Evolutionary conservation across 92 coral and sea anemone genomes (phyloP).

Genomic region (Parazoanthus atlanticus): DNA sequence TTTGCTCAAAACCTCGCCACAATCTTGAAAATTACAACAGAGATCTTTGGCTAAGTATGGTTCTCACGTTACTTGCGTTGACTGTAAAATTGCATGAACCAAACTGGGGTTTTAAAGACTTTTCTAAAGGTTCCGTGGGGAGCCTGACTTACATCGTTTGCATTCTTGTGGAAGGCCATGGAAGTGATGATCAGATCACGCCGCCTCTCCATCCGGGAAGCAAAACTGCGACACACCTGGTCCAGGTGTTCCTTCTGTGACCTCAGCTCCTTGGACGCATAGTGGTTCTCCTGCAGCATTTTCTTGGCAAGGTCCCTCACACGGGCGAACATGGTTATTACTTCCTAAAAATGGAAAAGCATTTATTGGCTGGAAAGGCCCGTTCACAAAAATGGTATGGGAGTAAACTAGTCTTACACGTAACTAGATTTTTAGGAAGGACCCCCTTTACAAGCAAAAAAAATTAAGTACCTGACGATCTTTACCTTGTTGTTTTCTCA

Average conservation of each 20-base stretch:
- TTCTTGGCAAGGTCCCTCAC: conserved; percentile 92
- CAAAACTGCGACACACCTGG: conserved; percentile 88
- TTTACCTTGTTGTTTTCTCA: no score
- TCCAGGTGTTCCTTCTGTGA: conserved; percentile 81
- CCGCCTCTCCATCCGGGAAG: conserved; percentile 93
- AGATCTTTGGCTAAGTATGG: not conserved
- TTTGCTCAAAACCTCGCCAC: no score
- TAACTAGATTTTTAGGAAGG: not conserved
- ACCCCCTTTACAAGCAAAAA: not conserved
- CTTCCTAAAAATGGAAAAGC: conserved; percentile 57
- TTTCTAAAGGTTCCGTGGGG: not conserved
- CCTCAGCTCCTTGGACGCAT: conserved; percentile 73
- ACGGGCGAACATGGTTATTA: conserved; percentile 76
- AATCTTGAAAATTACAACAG: no score
- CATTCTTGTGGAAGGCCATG: conserved; percentile 75
- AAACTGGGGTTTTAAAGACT: not conserved
- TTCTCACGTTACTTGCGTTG: not conserved
- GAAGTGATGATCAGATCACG: conserved; percentile 78
- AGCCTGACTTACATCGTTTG: conserved; percentile 69
- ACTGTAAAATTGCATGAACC: not conserved
- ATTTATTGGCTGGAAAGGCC: not conserved
- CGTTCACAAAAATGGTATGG: not conserved
- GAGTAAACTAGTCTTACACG: not conserved
- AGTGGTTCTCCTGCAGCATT: conserved; percentile 92
- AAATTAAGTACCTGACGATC: not conserved